Evolutionary conservation across 1,140 invertebrate genomes (phyloP).

Genomic region (Scaptomyza hsui): DNA sequence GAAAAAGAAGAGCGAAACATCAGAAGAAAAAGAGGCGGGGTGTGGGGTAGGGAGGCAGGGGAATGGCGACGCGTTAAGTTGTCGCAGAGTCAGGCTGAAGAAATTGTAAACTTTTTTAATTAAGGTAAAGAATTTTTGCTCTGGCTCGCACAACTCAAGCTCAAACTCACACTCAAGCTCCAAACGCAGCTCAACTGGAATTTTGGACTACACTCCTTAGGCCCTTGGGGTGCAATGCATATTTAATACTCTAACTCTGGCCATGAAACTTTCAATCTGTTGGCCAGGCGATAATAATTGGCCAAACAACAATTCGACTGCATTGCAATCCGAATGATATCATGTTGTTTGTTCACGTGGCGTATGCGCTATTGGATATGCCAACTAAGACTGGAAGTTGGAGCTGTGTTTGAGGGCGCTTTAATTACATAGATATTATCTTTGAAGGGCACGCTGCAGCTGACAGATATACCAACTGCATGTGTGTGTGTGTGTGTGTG

Average conservation of each 20-base stretch:
- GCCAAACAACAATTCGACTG: not conserved
- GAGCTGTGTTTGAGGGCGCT: conserved; percentile 4
- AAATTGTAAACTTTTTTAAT: conserved; percentile 78
- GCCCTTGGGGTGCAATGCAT: conserved; percentile 23
- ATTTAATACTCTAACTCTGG: conserved; percentile 26
- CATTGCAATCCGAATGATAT: not conserved
- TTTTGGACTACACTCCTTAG: conserved; percentile 9
- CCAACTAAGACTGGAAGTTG: not conserved
- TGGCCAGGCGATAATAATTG: conserved; percentile 2
- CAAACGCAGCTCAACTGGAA: conserved; percentile 38
- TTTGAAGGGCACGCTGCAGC: conserved; percentile 38
- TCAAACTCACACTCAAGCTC: conserved; percentile 21
- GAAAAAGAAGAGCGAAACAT: conserved; percentile 6
- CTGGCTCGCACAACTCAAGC: conserved; percentile 36
- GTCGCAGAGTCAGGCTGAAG: conserved; percentile 56
- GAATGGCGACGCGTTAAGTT: conserved; percentile 31
- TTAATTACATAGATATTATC: conserved; percentile 65
- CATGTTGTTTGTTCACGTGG: conserved; percentile 4
- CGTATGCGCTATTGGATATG: conserved; percentile 34
- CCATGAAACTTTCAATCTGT: conserved; percentile 15
- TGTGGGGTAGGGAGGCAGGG: not conserved
- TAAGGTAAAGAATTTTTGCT: conserved; percentile 73
- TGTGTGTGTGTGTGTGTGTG: not conserved
- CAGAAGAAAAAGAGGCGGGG: not conserved
- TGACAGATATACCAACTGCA: conserved; percentile 38